Evolutionary conservation across 2,888 invertebrate genomes (phyloP), one percentile per base, ranked within the genome.

Genomic region (Venustoraphidia nigricollis): DNA sequence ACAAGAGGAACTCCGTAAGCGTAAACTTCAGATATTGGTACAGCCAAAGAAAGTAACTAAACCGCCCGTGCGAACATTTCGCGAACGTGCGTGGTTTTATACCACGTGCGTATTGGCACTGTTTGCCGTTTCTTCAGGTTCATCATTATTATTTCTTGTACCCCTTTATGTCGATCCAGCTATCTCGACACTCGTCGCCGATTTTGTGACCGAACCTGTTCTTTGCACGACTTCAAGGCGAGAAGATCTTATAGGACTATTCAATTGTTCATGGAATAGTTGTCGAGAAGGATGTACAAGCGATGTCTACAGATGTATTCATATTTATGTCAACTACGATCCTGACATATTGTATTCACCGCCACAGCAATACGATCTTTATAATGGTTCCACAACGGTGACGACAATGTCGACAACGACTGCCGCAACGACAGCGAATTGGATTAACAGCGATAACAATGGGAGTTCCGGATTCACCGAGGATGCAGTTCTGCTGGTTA

Each of bases 281-380:
- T 86, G 86, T 59, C 69, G 85, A 47, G 86, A 86, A 63, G 86
- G 86, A 4, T 86, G 86, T 63, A 86, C 86, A 49, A 83, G 83
- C 60, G 86, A 86, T 64, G 79, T 79, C 51, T 79, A 77, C 63
- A 72, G 72, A 55, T 80, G 80, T 64, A 75, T 74, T 44, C 79
- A 79, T 64, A 76, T 80, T 54, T 78, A 76, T 64, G 80, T 80
- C 59, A 72, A 66, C 53, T 71, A 71, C 59, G 67, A 67, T 56
- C 65, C 51, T 10, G 36, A 42, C 34, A 43, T 43, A 10, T 11
- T 37, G 11, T 47, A 47, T 37, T 47, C 51, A 37, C 41, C 47
- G 10, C 35, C 42, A 1, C 49, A 47, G 10, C 49, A 35, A 36
- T 45, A 47, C 11, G 48, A 51, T 36, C 46, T 44, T 39, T 45